phyloP scores from a whole-genome alignment of 1,140 invertebrate genomes.

The Pristionchus pacificus region DNA sequence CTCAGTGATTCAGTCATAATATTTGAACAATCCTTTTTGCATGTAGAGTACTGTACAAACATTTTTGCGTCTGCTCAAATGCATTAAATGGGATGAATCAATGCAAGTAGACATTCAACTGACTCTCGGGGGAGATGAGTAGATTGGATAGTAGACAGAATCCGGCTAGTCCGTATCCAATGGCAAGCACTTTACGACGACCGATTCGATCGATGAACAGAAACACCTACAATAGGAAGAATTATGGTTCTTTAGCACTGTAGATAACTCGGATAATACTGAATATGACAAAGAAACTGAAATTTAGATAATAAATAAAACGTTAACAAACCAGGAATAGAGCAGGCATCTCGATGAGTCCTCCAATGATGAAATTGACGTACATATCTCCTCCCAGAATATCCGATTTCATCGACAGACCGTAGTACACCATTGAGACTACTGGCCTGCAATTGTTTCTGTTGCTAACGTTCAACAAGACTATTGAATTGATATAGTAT shows the following conservation, averaged over 20 bases:
- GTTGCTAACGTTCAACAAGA: background rate
- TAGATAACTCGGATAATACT: no score
- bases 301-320: no score
- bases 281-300: no score
- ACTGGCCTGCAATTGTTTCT: conserved; percentile 42
- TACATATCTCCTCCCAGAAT: conserved; percentile 55
- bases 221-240: conserved; percentile 6
- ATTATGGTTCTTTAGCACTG: background rate
- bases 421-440: conserved; percentile 58
- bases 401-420: conserved; percentile 53
- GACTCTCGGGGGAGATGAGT: conserved; percentile 18
- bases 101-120: no score
- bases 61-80: no score
- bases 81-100: background rate
- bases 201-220: conserved; percentile 45
- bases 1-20: background rate
- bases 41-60: no score
- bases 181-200: conserved; percentile 43
- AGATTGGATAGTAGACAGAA: conserved; percentile 45
- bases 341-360: conserved; percentile 53
- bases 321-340: conserved; percentile 41
- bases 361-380: conserved; percentile 53
- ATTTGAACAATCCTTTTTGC: background rate
- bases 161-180: conserved; percentile 42
- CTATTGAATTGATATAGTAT: background rate